phyloP scores from a whole-genome alignment of 2,797 vertebrate genomes.

The Ctenopoma multispine region DNA sequence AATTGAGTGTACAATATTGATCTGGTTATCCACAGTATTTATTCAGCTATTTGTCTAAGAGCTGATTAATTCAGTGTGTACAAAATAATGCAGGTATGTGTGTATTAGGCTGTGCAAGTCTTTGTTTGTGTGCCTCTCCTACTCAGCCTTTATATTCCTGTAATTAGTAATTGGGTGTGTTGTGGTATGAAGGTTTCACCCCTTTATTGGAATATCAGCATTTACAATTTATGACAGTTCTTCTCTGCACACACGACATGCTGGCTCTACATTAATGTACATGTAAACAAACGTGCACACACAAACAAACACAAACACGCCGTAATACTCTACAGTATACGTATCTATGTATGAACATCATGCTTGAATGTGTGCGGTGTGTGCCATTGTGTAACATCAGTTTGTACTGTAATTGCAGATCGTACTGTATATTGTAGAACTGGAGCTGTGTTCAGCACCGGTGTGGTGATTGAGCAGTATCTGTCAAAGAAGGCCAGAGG shows the following conservation, averaged over 20 bases:
- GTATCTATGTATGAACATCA: conserved; percentile 13
- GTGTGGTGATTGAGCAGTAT: conserved; percentile 74
- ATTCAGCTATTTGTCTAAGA: conserved; percentile 84
- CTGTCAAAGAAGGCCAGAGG: conserved; percentile 72
- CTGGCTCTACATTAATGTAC: conserved; percentile 26
- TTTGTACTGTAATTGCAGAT: conserved; percentile 30
- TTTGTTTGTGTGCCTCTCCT: conserved; percentile 52
- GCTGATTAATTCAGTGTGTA: conserved; percentile 83
- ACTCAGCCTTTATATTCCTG: conserved; percentile 45
- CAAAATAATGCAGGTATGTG: conserved; percentile 68
- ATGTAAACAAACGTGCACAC: conserved; percentile 15
- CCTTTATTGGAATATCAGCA: conserved; percentile 50
- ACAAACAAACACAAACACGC: conserved; percentile 4
- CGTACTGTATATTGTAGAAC: conserved; percentile 16
- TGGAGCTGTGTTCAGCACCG: conserved; percentile 45
- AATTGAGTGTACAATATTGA: conserved; percentile 84
- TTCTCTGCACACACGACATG: conserved; percentile 35
- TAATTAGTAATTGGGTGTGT: conserved; percentile 68
- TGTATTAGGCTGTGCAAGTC: conserved; percentile 52
- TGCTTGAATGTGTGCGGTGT: conserved; percentile 3
- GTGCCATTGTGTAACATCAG: conserved; percentile 33
- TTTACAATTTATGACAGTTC: conserved; percentile 34
- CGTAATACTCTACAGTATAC: conserved; percentile 7
- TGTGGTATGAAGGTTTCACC: conserved; percentile 64
- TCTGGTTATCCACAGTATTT: conserved; percentile 83